Percentiles rank a stretch among this genome's conserved stretches.
These are phyloP conservation scores for Podilymbus podiceps DNA, from an alignment of 2,113 vertebrate species.

Conservation along the genomic window DNA sequence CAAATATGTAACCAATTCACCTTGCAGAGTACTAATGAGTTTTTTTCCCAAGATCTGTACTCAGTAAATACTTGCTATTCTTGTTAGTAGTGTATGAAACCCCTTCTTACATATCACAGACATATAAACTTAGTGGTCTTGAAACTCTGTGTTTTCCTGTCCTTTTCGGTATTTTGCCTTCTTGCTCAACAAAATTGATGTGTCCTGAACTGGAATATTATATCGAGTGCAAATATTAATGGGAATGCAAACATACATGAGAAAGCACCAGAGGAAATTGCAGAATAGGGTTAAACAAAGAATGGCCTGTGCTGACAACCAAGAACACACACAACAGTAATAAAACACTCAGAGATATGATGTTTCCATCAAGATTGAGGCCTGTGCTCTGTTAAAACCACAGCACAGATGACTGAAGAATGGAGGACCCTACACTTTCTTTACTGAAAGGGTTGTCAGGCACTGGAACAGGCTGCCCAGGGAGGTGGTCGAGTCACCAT, in stretches of 20 bases:
- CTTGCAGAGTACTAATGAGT: not conserved
- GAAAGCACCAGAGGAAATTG: not conserved
- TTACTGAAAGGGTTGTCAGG: too few relatives aligned
- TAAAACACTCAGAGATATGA: not conserved
- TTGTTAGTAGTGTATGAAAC: not conserved
- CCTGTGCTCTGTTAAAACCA: not conserved
- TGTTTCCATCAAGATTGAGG: not conserved
- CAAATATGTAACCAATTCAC: not conserved
- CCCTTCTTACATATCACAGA: not conserved
- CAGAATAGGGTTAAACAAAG: not conserved
- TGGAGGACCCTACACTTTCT: not conserved
- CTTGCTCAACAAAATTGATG: not conserved
- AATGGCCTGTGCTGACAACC: not conserved
- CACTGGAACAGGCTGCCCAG: too few relatives aligned
- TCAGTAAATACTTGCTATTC: not conserved
- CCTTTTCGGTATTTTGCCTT: not conserved
- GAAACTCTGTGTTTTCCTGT: not conserved
- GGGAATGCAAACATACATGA: not conserved
- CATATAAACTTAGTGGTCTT: not conserved
- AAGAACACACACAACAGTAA: not conserved
- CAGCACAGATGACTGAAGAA: not conserved
- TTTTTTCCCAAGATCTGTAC: not conserved
- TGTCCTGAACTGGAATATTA: not conserved
- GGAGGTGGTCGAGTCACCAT: too few relatives aligned
- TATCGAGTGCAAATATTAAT: not conserved